phyloP scores from a whole-genome alignment of 2,113 vertebrate species.

The Callionymus lyra region DNA sequence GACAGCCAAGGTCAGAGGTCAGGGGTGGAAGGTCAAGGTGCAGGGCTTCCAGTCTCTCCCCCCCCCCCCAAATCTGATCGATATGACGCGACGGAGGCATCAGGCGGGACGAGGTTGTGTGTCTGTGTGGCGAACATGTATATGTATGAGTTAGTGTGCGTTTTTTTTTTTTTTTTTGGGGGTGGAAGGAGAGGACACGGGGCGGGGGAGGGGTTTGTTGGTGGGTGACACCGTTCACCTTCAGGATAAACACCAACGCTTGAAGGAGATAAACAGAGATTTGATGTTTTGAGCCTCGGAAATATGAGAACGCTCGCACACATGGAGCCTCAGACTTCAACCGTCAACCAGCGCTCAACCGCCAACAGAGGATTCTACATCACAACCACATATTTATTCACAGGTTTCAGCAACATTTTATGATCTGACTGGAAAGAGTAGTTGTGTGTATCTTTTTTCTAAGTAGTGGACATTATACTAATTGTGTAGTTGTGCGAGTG shows the following conservation, averaged over 20 bases:
- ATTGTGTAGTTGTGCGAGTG: too few relatives aligned
- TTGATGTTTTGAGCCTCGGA: too few relatives aligned
- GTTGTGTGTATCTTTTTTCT: too few relatives aligned
- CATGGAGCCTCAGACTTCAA: too few relatives aligned
- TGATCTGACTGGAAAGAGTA: not conserved
- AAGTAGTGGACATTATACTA: too few relatives aligned
- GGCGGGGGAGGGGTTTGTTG: slow-evolving; percentile 38
- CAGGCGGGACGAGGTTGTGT: slow-evolving; percentile 32
- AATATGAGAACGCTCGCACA: too few relatives aligned
- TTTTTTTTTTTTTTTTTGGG: slow-evolving; percentile 12
- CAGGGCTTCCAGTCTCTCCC: slow-evolving; percentile 50
- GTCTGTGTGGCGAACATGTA: slow-evolving; percentile 32
- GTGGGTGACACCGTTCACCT: slow-evolving; percentile 34
- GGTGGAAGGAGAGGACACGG: slow-evolving; percentile 10
- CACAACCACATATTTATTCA: too few relatives aligned
- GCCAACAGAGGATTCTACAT: too few relatives aligned
- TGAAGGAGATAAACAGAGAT: too few relatives aligned
- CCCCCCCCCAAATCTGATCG: too few relatives aligned
- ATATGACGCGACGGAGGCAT: slow-evolving; percentile 68
- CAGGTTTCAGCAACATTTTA: too few relatives aligned
- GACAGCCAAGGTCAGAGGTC: slow-evolving; percentile 60
- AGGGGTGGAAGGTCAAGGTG: slow-evolving; percentile 62
- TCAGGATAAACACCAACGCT: not conserved
- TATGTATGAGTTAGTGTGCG: slow-evolving; percentile 47
- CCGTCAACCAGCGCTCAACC: too few relatives aligned